Evolutionary conservation across 2,113 vertebrate species (phyloP), one percentile per base, ranked within the genome.

Genomic region (Colossoma macropomum): DNA sequence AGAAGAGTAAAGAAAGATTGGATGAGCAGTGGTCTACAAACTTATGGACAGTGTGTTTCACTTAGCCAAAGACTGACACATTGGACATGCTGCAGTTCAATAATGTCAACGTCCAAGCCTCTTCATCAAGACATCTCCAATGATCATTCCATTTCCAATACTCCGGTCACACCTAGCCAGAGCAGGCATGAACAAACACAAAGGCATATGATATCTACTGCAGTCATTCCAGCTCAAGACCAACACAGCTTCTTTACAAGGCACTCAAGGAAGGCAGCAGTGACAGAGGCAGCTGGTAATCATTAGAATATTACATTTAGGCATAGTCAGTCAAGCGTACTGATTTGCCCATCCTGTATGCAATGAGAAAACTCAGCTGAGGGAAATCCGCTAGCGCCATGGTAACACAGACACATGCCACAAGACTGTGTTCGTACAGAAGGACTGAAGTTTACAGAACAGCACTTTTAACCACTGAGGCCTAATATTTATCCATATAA

Each of bases 301-400:
- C 27, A 38, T 69, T 41, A 69, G 23, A 21, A 69, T 69, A 69
- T 69, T 38, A 69, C 32, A 17, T 69, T 69, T 10, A 34, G 32
- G 32, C 32, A 69, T 45, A 71, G n/a, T 45, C 23, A 41, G 23
- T n/a, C 21, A 56, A 32, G 56, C 75, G 17, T 50, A 41, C 73
- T 65, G 68, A 84, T 78, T 30, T 73, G 63, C 62, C 45, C 73
- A 45, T 76, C 48, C 60, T 27, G 17, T 60, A 70, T 45, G 59
- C 84, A 73, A 74, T 32, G 68, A 69, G 66, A 30, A 75, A 68
- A 45, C 75, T 62, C 68, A 15, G 23, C 48, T 30, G 8, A 48
- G 34, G n/a, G 32, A 69, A 68, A 79, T 69, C 80, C 50, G 50
- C 77, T 72, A 82, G 75, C 32, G 45, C 84, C 84, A 86, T 86